Evolutionary conservation across 2,797 vertebrate genomes (phyloP).

Genomic region (Eulemur albifrons): DNA sequence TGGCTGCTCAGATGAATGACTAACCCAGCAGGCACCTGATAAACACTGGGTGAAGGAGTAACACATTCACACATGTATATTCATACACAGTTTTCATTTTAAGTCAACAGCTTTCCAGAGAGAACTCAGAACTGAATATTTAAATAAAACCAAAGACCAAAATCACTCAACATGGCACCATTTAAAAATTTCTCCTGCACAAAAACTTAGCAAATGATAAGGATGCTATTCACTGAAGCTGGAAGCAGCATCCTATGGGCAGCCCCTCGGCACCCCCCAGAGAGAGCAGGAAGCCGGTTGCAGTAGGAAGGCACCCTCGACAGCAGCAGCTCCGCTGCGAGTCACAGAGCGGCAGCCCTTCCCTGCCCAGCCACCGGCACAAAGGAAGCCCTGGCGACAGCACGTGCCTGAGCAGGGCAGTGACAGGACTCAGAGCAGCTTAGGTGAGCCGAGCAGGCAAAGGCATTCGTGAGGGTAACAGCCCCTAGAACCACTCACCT

Average conservation of each 20-base stretch:
- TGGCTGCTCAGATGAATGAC: fast-evolving
- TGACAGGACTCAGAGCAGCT: no score
- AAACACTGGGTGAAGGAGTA: neutral
- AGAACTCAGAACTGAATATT: neutral
- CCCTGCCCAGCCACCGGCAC: neutral
- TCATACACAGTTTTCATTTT: neutral
- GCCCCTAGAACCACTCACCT: no score
- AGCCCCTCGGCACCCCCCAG: neutral
- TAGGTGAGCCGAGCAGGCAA: neutral
- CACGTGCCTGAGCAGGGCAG: no score
- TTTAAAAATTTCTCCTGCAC: fast-evolving
- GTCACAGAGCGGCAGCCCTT: neutral
- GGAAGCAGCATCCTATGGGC: fast-evolving
- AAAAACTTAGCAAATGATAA: no score
- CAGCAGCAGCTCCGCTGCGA: neutral
- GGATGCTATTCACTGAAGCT: neutral
- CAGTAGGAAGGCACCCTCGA: fast-evolving
- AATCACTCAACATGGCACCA: fast-evolving
- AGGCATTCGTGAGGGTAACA: fast-evolving
- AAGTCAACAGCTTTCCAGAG: neutral
- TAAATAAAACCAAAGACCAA: neutral
- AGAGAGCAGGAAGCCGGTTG: fast-evolving
- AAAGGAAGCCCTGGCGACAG: neutral
- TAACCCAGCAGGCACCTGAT: neutral
- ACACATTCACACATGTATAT: fast-evolving